A percentile compares a stretch with the other conserved stretches of the same genome.
Conservation (phyloP, 2,113 vertebrate genomes). For the Hoplias malabaricus region DNA sequence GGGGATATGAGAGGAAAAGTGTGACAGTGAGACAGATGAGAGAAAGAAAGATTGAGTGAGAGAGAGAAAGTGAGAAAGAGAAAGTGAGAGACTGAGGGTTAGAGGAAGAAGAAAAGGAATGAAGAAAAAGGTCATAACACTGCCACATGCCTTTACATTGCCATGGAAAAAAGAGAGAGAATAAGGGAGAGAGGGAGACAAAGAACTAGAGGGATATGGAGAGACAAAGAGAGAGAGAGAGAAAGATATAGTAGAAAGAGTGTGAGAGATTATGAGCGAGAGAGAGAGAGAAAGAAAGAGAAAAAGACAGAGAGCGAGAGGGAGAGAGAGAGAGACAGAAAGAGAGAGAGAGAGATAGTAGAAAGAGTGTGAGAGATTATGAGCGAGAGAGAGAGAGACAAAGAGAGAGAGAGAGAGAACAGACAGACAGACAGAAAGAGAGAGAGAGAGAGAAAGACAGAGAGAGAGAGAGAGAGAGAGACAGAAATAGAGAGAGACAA, state of each 20-base stretch:
- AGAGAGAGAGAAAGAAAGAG: background rate
- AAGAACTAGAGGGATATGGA: background rate
- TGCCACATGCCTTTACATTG: background rate
- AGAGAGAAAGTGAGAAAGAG: too few relatives aligned
- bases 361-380: too few relatives aligned
- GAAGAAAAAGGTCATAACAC: background rate
- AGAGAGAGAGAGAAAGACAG: background rate
- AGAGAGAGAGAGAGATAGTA: background rate
- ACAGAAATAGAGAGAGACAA: background rate
- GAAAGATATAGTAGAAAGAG: background rate
- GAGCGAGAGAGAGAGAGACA: background rate
- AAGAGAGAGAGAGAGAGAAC: background rate
- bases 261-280: background rate
- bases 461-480: background rate
- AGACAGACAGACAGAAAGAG: background rate
- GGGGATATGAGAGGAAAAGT: too few relatives aligned
- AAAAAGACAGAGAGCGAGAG: background rate
- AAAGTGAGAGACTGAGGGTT: too few relatives aligned
- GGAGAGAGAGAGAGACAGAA: background rate
- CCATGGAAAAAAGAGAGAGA: background rate
- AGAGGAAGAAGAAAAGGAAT: background rate
- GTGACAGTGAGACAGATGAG: too few relatives aligned
- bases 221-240: background rate
- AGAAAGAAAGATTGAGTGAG: too few relatives aligned
- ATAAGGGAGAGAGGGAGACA: too few relatives aligned